These are phyloP conservation scores for Chaunax sp. DNA, from an alignment of 2,797 vertebrate species.

Conservation along the genomic window DNA sequence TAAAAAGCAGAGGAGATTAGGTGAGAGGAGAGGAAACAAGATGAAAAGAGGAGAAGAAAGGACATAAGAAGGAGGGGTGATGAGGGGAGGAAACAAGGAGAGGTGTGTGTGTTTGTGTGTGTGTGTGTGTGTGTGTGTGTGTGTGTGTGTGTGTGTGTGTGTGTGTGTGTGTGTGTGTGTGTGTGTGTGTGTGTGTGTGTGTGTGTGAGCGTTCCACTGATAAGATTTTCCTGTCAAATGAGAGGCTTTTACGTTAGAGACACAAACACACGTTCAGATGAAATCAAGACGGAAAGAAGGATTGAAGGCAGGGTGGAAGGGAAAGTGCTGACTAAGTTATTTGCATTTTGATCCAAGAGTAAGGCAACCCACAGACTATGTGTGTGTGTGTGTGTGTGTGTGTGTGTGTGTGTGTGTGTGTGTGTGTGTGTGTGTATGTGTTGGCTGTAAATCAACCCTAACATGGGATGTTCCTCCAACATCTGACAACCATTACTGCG, in stretches of 20 bases:
- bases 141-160: slow-evolving; percentile 14
- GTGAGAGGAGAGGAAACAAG: not conserved
- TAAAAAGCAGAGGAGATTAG: too few relatives aligned
- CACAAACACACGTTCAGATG: slow-evolving; percentile 24
- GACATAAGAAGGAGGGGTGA: too few relatives aligned
- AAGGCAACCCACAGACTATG: slow-evolving; percentile 56
- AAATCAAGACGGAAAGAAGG: slow-evolving; percentile 34
- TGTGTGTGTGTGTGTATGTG: slow-evolving; percentile 22
- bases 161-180: not conserved
- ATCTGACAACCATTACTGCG: slow-evolving; percentile 70
- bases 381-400: slow-evolving; percentile 11
- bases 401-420: slow-evolving; percentile 21
- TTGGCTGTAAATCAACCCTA: slow-evolving; percentile 54
- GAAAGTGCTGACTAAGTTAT: slow-evolving; percentile 67
- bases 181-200: slow-evolving; percentile 1
- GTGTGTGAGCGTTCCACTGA: slow-evolving; percentile 3
- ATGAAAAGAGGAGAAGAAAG: not conserved
- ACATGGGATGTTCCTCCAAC: slow-evolving; percentile 67
- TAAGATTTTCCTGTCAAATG: slow-evolving; percentile 39
- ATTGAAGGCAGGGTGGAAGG: not conserved
- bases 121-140: too few relatives aligned
- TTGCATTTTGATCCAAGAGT: slow-evolving; percentile 69
- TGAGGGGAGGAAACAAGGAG: too few relatives aligned
- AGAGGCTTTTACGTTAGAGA: slow-evolving; percentile 41
- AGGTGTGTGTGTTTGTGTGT: too few relatives aligned